These are phyloP conservation scores for Ammodytes marinus DNA, from an alignment of 2,113 vertebrate species.

Conservation along the genomic window DNA sequence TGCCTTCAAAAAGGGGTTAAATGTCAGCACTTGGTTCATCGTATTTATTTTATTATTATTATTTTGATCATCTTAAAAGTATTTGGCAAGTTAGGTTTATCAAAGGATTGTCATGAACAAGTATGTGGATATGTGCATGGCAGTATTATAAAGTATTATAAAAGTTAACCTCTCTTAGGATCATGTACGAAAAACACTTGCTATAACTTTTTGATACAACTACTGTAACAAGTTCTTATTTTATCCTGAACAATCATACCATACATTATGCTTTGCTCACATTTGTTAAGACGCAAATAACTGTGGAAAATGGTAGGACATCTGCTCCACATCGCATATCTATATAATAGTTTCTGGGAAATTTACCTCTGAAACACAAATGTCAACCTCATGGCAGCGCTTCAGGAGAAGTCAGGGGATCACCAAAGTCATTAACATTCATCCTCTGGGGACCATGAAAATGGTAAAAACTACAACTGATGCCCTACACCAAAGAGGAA, in stretches of 20 bases:
- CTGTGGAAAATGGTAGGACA: background rate
- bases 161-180: background rate
- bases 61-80: background rate
- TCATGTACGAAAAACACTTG: background rate
- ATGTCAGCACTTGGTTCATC: background rate
- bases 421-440: background rate
- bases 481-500: background rate
- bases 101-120: background rate
- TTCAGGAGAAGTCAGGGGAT: background rate
- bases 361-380: background rate
- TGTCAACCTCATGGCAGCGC: background rate
- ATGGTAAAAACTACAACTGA: background rate
- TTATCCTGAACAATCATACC: background rate
- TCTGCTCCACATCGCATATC: background rate
- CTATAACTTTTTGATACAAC: too few species aligned
- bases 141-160: background rate
- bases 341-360: background rate
- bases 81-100: conserved; percentile 4
- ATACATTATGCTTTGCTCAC: background rate
- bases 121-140: background rate
- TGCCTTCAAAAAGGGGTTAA: background rate
- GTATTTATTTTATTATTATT: background rate
- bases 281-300: background rate
- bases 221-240: background rate
- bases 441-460: background rate